These are phyloP conservation scores for Bursaphelenchus okinawaensis DNA, from an alignment of 2,888 invertebrate species.

Conservation along the genomic window DNA sequence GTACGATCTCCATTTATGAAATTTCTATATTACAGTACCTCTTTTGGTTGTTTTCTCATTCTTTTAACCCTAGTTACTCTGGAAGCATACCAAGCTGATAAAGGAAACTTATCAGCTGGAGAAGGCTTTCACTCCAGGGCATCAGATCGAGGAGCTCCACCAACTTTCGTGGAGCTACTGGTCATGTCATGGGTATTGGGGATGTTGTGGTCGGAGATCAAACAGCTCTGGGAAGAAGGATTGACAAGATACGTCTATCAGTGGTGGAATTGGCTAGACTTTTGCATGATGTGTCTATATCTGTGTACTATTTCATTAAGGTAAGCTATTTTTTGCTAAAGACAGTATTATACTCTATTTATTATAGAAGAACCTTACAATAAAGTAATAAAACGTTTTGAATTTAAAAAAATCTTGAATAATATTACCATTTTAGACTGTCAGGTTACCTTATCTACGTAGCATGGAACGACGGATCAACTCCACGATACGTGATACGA, in stretches of 20 bases:
- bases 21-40: slow-evolving; percentile 64
- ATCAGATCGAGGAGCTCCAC: slow-evolving; percentile 60
- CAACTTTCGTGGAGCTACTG: slow-evolving; percentile 62
- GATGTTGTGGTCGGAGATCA: slow-evolving; percentile 64
- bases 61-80: slow-evolving; percentile 61
- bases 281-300: slow-evolving; percentile 64
- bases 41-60: slow-evolving; percentile 63
- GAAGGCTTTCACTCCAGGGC: slow-evolving; percentile 42
- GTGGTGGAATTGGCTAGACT: slow-evolving; percentile 66
- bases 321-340: slow-evolving; percentile 59
- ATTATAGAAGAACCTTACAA: too few species aligned
- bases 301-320: slow-evolving; percentile 63
- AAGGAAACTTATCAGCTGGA: slow-evolving; percentile 33
- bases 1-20: slow-evolving; percentile 65
- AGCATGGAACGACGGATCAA: slow-evolving; percentile 21
- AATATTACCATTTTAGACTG: slow-evolving; percentile 30
- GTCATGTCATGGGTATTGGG: slow-evolving; percentile 63
- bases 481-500: slow-evolving; percentile 48
- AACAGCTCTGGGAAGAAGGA: slow-evolving; percentile 64
- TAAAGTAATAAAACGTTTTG: neutral
- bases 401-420: too few species aligned
- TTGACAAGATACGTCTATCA: slow-evolving; percentile 62
- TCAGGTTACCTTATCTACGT: slow-evolving; percentile 38
- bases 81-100: slow-evolving; percentile 47
- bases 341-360: neutral